Base-by-base conservation (phyloP, 23 tunicate species). In the Aplidium turbinatum region DNA sequence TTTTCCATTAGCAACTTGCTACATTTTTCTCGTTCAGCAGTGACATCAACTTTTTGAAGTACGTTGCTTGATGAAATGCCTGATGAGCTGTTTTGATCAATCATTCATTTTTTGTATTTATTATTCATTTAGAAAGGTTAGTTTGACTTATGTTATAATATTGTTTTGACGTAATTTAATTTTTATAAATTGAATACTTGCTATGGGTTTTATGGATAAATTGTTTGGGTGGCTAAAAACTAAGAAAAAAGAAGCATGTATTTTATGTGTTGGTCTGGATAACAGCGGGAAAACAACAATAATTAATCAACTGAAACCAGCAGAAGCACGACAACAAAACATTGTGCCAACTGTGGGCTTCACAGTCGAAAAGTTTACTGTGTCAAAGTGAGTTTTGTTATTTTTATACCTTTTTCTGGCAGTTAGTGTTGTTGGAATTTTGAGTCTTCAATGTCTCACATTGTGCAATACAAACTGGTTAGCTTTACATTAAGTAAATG, bases 241-340 rank as follows among this genome's bases (percentile, higher is more conserved):
- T 3, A 83, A 83, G 62, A 84, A 84, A 64, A 73, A 71, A 54
- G 82, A 78, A 78, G 98, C 98, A n/a, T 19, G 76, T 9, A 74
- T 92, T 0, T 50, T 92, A 31, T 92, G 91, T 66, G 82, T 92
- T 25, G 98, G 98, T 11, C 55, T 92, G 42, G 98, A 92, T 35
- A 92, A 92, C 87, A 83, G 91, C 63, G 98, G 98, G 13, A 92
- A 92, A 60, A 81, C 92, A 38, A 92, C 92, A 0, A 74, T 92
- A 33, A 77, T 90, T 47, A 87, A 87, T 56, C 80, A 68, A 28
- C 33, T 87, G 35, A 79, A 79, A 38, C 82, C 94, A 4, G 33
- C 42, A 7, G 57, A 75, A 3, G 25, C 78, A 16, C 30, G 69
- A 76, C 45, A 38, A 27, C 55, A 45, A 4, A 90, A 90, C 32